Evolutionary conservation across 2,888 invertebrate species (phyloP), one percentile per base, ranked within the genome.

Genomic region (Drosophila vallismaia): DNA sequence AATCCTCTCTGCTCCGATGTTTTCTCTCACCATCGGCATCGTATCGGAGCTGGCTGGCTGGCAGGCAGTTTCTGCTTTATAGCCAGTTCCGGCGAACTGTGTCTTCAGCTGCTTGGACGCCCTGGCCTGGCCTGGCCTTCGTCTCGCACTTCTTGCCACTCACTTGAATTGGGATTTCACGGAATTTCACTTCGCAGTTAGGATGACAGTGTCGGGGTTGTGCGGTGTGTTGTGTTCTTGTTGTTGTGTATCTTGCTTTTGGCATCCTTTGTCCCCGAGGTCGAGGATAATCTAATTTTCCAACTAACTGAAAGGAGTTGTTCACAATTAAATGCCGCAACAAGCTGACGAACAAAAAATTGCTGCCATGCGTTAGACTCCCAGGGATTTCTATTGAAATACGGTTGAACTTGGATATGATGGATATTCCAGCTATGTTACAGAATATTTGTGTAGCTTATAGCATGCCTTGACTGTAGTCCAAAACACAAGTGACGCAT

Each of bases 121-220:
- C 60, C 67, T 59, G 62, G 59, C 52, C 56, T 53, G 53, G 28
- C 24, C 63, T 14, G 45, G 36, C 36, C 36, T 44, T 14, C 42
- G 19, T 44, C 42, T 44, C 14, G 9, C 19, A 5, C 3, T 33
- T 33, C 7, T 67, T 68, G 74, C 71, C 77, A 80, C 85, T 86
- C 77, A 84, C 77, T 86, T 81, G 77, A 82, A 85, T 86, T 86
- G 69, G 79, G 85, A 87, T 86, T 86, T 86, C 85, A 88, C 75
- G 76, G 88, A 88, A 86, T 88, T 88, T 62, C 78, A 66, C 71
- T 84, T 77, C 76, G 76, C 78, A 79, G 87, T 79, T 84, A 84
- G 83, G 77, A 84, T 87, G 83, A 86, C 77, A 85, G 71, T 74
- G 73, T 54, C 14, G 50, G 31, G 10, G 55, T 10, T 64, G 19